These are phyloP conservation scores for Orius insidiosus DNA, from an alignment of 1,140 invertebrate species.

Conservation along the genomic window DNA sequence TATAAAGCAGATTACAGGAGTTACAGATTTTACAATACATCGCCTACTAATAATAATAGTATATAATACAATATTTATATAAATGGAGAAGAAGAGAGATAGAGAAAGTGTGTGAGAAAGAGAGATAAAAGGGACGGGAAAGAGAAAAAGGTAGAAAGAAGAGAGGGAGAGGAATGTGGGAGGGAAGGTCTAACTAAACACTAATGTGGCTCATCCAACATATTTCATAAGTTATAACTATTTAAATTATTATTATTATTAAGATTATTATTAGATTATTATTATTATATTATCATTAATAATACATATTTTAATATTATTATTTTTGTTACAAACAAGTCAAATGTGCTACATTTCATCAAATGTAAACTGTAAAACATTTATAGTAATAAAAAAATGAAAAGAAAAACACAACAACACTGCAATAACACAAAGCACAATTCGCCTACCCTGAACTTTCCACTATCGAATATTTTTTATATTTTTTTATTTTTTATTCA, in stretches of 20 bases:
- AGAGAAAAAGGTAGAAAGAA: no score
- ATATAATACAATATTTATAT: constrained; percentile 12
- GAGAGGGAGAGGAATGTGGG: no score
- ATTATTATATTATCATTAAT: background rate
- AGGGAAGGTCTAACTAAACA: no score
- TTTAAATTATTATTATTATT: background rate
- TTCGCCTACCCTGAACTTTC: constrained; percentile 12
- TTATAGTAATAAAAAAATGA: background rate
- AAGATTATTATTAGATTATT: background rate
- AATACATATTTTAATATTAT: constrained; percentile 2
- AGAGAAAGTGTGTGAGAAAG: no score
- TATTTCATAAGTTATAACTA: no score
- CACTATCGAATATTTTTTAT: constrained; percentile 3
- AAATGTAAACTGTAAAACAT: constrained; percentile 12
- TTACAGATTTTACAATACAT: constrained; percentile 13
- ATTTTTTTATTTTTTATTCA: no score
- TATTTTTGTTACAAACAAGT: constrained; percentile 5
- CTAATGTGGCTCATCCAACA: no score
- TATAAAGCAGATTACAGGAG: constrained; percentile 14
- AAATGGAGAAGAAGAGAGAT: constrained; percentile 7
- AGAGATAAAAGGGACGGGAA: no score
- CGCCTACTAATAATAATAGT: constrained; percentile 13
- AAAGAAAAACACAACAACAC: constrained; percentile 13
- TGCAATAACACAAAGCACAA: constrained; percentile 13
- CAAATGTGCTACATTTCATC: constrained; percentile 7